phyloP scores from a whole-genome alignment of 2,888 invertebrate genomes.

The Arge pagana region DNA sequence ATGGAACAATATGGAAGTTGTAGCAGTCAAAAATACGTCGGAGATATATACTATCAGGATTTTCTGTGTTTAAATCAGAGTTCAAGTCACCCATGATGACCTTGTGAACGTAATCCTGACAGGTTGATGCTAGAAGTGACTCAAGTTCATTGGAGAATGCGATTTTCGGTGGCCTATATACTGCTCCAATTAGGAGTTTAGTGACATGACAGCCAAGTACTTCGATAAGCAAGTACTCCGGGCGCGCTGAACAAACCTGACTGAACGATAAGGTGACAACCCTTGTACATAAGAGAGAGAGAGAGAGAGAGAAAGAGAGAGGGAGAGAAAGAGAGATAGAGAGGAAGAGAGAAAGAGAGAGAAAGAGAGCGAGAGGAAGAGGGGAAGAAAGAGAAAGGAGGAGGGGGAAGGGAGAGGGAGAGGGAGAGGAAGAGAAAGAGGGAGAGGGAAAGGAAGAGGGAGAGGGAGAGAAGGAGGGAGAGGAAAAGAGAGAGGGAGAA shows the following conservation, averaged over 20 bases:
- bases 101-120: slow-evolving; percentile 15
- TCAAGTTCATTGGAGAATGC: slow-evolving; percentile 11
- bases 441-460: too few relatives aligned
- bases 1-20: slow-evolving; percentile 17
- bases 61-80: neutral
- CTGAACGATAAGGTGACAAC: neutral
- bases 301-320: too few relatives aligned
- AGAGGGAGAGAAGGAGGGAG: too few relatives aligned
- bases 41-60: slow-evolving; percentile 5
- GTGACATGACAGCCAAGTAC: neutral
- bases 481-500: too few relatives aligned
- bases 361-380: too few relatives aligned
- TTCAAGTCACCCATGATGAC: slow-evolving; percentile 25
- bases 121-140: neutral
- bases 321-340: too few relatives aligned
- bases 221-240: slow-evolving; percentile 17
- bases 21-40: slow-evolving; percentile 14
- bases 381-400: too few relatives aligned
- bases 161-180: slow-evolving; percentile 18
- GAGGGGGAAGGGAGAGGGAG: too few relatives aligned
- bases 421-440: too few relatives aligned
- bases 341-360: too few relatives aligned
- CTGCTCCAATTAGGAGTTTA: slow-evolving; percentile 10
- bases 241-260: neutral
- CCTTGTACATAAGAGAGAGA: too few relatives aligned